A percentile compares a stretch with the other conserved stretches of the same genome.
phyloP scores from a whole-genome alignment of 2,888 invertebrate genomes.

The Timandra comae region DNA sequence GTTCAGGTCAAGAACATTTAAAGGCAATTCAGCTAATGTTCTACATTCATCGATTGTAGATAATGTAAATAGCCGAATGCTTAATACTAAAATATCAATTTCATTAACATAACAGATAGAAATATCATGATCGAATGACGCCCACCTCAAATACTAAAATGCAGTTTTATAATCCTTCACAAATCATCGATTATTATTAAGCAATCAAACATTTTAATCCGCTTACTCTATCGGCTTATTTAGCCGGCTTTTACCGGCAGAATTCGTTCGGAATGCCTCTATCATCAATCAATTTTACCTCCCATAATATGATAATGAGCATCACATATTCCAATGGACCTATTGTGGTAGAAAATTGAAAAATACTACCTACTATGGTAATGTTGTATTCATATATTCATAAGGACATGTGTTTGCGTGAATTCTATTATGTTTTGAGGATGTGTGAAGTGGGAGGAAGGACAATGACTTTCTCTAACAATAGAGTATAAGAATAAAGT shows the following conservation, averaged over 20 bases:
- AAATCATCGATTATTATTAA: constrained; percentile 25
- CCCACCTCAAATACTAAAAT: constrained; percentile 2
- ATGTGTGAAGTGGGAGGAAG: constrained; percentile 6
- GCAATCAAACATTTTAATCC: constrained; percentile 20
- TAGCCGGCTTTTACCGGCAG: constrained; percentile 3
- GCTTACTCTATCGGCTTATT: constrained; percentile 15
- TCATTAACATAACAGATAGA: constrained; percentile 4
- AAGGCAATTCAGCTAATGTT: too few relatives aligned
- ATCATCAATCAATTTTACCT: constrained; percentile 21
- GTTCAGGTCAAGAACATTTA: too few relatives aligned
- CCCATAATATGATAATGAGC: constrained; percentile 13
- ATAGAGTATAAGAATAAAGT: too few relatives aligned
- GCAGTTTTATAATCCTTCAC: constrained; percentile 20
- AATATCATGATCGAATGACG: not conserved
- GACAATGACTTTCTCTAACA: constrained; percentile 1
- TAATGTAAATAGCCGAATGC: too few relatives aligned
- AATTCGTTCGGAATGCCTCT: too few relatives aligned
- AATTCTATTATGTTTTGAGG: constrained; percentile 25
- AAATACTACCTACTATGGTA: constrained; percentile 46
- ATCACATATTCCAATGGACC: constrained; percentile 34
- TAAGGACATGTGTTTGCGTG: constrained; percentile 43
- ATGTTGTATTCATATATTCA: constrained; percentile 66
- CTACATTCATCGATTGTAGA: too few relatives aligned
- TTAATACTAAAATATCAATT: too few relatives aligned
- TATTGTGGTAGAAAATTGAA: constrained; percentile 73